Evolutionary conservation across 2,797 vertebrate species (phyloP), one percentile per base, ranked within the genome.

Genomic region (Eulemur coronatus): DNA sequence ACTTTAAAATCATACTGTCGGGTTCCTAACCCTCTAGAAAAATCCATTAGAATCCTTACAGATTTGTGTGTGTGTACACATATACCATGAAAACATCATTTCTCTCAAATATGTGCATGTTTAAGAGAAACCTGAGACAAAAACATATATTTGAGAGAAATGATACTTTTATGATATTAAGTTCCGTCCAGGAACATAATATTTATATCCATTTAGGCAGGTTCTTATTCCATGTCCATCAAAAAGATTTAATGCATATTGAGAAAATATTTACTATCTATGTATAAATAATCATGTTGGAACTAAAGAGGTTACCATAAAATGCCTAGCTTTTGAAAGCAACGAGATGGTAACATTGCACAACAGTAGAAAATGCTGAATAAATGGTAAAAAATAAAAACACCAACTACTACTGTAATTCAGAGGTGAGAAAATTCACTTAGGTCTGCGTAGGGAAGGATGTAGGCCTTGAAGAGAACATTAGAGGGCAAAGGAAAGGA

Each of bases 211-310:
- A 26, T 46, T 97, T 67, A 97, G 14, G 41, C 26, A 84, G 70
- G 28, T 93, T 93, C 55, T 80, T 91, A 72, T 7, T 84, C 57
- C 59, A 94, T 1, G 5, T 52, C 72, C 2, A 84, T 73, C 72
- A 89, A 88, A 87, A 95, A 91, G 35, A 82, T 48, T 89, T 95
- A 84, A 88, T 41, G 50, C n/a, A 78, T 84, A n/a, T 61, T 81
- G 52, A 90, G 48, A 89, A 55, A 84, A 24, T 65, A 88, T 48
- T 95, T 89, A 78, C 7, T 48, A 4, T 11, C 85, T 72, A 33
- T 38, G 35, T 26, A 86, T 57, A 91, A 79, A 43, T 52, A 69
- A 84, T 24, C 55, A 87, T 22, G 30, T 20, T 79, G 72, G 33
- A 50, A 59, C 41, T 78, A 65, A 65, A 93, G 55, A 7, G 2